Base-by-base conservation (phyloP, 2,888 invertebrate species). In the Melangyna quadrimaculata region DNA sequence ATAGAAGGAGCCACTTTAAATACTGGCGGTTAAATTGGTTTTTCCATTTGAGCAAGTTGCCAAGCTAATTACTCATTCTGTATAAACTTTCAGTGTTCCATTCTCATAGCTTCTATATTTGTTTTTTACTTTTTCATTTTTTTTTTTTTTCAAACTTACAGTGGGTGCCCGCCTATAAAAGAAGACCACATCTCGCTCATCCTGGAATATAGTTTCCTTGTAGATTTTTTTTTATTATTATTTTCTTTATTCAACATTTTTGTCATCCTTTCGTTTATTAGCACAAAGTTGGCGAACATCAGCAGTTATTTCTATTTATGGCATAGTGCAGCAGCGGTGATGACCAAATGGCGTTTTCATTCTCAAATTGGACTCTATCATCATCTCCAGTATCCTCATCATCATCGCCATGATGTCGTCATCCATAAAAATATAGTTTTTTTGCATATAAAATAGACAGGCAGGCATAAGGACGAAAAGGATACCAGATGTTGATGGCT, bases 231-330 rank as follows among this genome's bases (percentile, higher is more conserved):
- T 61, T 59, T 48, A 51, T 55, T 69, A 40, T 75, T 57, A 40
- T 51, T 22, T 51, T 45, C 63, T 65, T 70, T 74, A 55, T 35
- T 65, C 32, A 63, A 69, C 69, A 71, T 45, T 67, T 78, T 78
- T 53, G 51, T 67, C 74, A 48, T 73, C 45, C 48, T 72, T 67
- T 70, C 79, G 53, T 84, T 75, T 78, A 78, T 78, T 87, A 77
- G 79, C 74, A 79, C 78, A 83, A 83, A 83, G 78, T 87, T 84
- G 78, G 86, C 77, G 70, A 81, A 80, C 81, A 78, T 86, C 86
- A 86, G 86, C 81, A 86, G 77, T 81, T 78, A 86, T 86, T 81
- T 86, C 81, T 81, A 81, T 81, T 86, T 86, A 86, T 86, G 86
- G 80, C 1, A 9, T 70, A 84, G 69, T 71, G 71, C 75, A 78